A percentile compares a stretch with the other conserved stretches of the same genome.
These are phyloP conservation scores for Neodiprion virginianus DNA, from an alignment of 1,140 invertebrate species.

Conservation along the genomic window DNA sequence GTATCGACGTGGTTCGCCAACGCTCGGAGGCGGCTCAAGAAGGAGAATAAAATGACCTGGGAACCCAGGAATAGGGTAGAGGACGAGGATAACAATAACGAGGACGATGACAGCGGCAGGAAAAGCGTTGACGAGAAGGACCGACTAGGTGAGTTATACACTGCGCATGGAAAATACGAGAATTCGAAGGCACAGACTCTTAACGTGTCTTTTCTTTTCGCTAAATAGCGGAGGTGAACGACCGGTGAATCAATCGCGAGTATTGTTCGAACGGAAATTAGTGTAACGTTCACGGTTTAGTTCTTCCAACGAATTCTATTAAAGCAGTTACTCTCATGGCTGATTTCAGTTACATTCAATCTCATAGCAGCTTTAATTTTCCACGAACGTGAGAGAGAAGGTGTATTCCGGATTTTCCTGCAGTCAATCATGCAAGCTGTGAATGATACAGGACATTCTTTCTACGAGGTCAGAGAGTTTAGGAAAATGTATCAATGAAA, in stretches of 20 bases:
- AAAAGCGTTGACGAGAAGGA: conserved; percentile 86
- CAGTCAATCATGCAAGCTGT: too few species aligned
- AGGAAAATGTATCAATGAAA: too few species aligned
- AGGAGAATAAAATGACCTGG: conserved; percentile 99
- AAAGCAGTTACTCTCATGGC: too few species aligned
- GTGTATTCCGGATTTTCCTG: too few species aligned
- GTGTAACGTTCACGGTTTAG: neutral
- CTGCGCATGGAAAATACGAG: neutral
- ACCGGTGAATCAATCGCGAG: neutral
- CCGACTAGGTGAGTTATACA: conserved; percentile 70
- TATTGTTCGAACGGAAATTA: neutral
- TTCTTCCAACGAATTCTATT: too few species aligned
- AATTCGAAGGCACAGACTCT: conserved; percentile 7
- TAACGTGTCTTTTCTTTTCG: neutral
- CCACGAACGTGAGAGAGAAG: too few species aligned
- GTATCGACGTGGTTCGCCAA: conserved; percentile 99
- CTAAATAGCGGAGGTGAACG: neutral
- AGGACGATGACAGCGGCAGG: conserved; percentile 78
- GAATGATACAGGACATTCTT: too few species aligned
- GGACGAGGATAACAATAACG: conserved; percentile 87
- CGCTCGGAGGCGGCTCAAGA: conserved; percentile 92
- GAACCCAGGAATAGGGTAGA: conserved; percentile 90
- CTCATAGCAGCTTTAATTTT: too few species aligned
- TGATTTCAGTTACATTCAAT: too few species aligned
- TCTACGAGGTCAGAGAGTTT: too few species aligned